A percentile compares a stretch with the other conserved stretches of the same genome.
Evolutionary conservation across 2,113 vertebrate species (phyloP).

Genomic region (Hydropotes inermis): DNA sequence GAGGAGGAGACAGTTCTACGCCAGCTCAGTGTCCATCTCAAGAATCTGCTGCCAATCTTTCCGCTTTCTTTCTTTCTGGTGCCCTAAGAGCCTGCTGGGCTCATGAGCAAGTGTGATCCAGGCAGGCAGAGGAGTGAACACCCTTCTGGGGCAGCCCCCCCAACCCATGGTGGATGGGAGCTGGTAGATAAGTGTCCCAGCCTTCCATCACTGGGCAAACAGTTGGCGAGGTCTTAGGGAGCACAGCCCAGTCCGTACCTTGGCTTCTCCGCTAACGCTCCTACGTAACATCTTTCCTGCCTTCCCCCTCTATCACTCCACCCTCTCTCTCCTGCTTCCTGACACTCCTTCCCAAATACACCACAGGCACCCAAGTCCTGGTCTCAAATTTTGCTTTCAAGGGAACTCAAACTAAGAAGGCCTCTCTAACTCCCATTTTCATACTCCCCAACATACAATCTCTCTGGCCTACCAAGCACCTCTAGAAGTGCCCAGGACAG

Average conservation of each 20-base stretch:
- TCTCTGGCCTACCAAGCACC: background rate
- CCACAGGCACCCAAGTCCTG: background rate
- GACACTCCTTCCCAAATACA: background rate
- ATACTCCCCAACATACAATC: too few relatives aligned
- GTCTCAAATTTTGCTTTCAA: background rate
- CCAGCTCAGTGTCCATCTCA: background rate
- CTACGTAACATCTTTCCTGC: background rate
- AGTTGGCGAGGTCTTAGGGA: background rate
- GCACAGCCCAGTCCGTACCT: fast-evolving
- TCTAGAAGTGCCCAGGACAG: background rate
- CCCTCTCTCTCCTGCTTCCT: background rate
- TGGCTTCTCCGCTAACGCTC: background rate
- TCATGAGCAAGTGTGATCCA: background rate
- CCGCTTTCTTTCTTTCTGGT: background rate
- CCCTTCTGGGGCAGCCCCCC: fast-evolving
- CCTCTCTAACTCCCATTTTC: background rate
- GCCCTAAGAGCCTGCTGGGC: background rate
- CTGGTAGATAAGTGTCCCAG: background rate
- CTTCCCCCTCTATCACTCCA: background rate
- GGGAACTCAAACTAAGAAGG: background rate
- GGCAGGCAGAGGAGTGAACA: background rate
- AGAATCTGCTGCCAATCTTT: background rate
- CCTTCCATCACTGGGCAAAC: background rate
- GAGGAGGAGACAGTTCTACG: fast-evolving
- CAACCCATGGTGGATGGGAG: too few relatives aligned